Evolutionary conservation across 2,113 vertebrate genomes (phyloP).

Genomic region (Ailuropoda melanoleuca): DNA sequence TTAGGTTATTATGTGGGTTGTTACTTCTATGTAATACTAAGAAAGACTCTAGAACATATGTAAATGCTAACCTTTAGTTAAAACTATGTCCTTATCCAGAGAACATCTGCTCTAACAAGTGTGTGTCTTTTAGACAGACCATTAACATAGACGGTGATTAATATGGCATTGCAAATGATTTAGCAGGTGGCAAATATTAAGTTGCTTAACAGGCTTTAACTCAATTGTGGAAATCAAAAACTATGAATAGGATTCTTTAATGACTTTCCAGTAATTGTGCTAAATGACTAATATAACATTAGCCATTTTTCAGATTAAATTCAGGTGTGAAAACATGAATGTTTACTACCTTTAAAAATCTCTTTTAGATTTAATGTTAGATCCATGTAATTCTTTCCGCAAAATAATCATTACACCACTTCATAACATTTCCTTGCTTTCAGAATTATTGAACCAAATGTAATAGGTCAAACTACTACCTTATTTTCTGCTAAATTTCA

Average conservation of each 20-base stretch:
- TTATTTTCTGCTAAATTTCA: conserved; percentile 74
- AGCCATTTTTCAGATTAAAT: background rate
- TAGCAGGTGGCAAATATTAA: conserved; percentile 52
- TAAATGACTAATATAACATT: background rate
- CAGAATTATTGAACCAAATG: conserved; percentile 57
- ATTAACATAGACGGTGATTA: conserved; percentile 49
- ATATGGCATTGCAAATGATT: conserved; percentile 37
- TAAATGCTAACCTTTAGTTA: conserved; percentile 24
- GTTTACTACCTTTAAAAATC: background rate
- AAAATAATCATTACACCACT: background rate
- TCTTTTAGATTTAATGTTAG: conserved; percentile 27
- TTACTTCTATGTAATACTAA: background rate
- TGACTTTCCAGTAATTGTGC: conserved; percentile 1
- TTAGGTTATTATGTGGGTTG: background rate
- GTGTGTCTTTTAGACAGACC: background rate
- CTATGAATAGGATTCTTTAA: background rate
- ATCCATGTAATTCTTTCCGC: background rate
- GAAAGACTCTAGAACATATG: background rate
- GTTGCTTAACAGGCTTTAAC: conserved; percentile 36
- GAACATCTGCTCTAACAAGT: conserved; percentile 6
- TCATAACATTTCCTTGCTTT: background rate
- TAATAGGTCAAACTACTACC: conserved; percentile 59
- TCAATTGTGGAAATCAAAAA: background rate
- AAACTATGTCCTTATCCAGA: background rate
- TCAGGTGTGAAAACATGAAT: conserved; percentile 16